phyloP scores from a whole-genome alignment of 2,113 vertebrate species.

The Elachura formosa region DNA sequence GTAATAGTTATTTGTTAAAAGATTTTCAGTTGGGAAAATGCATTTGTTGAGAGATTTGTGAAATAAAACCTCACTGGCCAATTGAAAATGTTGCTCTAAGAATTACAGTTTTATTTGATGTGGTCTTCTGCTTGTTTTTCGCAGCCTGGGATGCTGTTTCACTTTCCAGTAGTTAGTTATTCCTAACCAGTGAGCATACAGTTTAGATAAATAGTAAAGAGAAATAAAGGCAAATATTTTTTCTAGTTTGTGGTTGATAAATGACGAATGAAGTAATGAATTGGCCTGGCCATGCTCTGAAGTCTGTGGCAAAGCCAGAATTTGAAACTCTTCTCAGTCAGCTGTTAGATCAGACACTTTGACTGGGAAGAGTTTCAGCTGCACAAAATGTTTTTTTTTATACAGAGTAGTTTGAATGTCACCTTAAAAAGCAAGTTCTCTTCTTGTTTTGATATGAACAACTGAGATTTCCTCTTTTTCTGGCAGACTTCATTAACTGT shows the following conservation, averaged over 20 bases:
- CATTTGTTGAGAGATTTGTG: background rate
- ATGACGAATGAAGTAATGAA: background rate
- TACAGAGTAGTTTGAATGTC: background rate
- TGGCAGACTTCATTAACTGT: background rate
- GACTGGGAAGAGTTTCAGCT: background rate
- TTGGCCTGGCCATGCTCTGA: background rate
- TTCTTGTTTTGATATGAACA: background rate
- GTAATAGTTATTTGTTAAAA: background rate
- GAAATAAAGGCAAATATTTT: background rate
- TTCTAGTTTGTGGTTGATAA: background rate
- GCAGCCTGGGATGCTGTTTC: background rate
- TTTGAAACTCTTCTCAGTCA: background rate
- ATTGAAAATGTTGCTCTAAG: background rate
- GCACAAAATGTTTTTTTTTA: background rate
- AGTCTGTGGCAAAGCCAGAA: background rate
- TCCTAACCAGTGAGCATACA: background rate
- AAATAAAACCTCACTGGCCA: background rate
- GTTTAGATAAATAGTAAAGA: background rate
- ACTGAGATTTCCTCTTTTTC: background rate
- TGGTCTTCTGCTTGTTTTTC: background rate
- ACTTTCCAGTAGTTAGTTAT: background rate
- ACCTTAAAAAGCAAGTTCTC: background rate
- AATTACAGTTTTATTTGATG: background rate
- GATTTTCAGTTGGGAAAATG: background rate
- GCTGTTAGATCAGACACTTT: background rate